These are phyloP conservation scores for Centruroides sculpturatus DNA, from an alignment of 1,140 invertebrate species.

Conservation along the genomic window DNA sequence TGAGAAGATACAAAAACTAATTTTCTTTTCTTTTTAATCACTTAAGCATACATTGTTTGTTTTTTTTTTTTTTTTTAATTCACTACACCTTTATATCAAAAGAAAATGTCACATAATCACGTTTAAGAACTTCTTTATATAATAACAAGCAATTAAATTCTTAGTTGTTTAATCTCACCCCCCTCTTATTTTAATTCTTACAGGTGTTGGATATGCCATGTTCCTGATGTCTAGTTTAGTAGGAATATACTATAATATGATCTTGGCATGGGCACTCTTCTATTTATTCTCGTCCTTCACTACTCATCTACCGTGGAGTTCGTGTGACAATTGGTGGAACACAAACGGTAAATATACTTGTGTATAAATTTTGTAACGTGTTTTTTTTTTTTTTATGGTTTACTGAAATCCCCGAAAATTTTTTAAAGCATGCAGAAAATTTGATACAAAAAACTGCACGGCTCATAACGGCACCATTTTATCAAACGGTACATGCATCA, in stretches of 20 bases:
- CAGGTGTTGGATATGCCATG: constrained; percentile 25
- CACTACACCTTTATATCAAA: no score
- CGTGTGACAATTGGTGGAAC: constrained; percentile 35
- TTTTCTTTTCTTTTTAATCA: no score
- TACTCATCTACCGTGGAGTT: constrained; percentile 31
- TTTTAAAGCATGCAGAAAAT: constrained; percentile 19
- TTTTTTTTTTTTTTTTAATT: no score
- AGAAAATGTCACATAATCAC: no score
- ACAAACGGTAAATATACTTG: constrained; percentile 18
- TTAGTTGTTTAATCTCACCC: no score
- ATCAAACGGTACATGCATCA: constrained; percentile 24
- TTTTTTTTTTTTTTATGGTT: no score
- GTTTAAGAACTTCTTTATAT: no score
- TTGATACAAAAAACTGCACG: constrained; percentile 30
- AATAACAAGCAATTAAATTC: no score
- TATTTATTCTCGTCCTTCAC: constrained; percentile 30
- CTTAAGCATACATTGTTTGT: no score
- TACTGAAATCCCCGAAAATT: no score
- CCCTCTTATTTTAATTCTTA: neutral
- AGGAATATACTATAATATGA: constrained; percentile 42
- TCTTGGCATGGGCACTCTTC: constrained; percentile 41
- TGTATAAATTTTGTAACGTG: no score
- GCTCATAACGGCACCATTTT: constrained; percentile 23
- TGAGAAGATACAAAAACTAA: no score
- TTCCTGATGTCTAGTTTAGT: constrained; percentile 28